Evolutionary conservation across 2,113 vertebrate species (phyloP).

Genomic region (Notothenia rossii): DNA sequence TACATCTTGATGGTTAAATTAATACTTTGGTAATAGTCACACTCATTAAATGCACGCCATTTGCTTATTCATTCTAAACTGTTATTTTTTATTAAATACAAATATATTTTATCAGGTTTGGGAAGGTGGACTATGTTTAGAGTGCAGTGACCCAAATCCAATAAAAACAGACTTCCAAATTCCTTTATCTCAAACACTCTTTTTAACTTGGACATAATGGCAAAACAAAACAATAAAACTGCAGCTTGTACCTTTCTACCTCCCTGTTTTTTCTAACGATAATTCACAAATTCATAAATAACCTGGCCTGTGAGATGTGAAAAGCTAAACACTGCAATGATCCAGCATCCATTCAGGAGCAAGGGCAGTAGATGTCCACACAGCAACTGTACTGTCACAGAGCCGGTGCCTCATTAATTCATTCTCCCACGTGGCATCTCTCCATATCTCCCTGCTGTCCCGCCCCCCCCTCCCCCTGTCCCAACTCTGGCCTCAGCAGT

Average conservation of each 20-base stretch:
- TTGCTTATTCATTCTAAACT: not conserved
- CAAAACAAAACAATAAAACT: not conserved
- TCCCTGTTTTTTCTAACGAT: not conserved
- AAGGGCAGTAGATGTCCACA: conserved; percentile 46
- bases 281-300: not conserved
- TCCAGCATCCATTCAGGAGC: conserved; percentile 15
- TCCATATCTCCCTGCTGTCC: conserved; percentile 45
- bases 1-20: not conserved
- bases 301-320: not conserved
- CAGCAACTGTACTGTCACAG: conserved; percentile 61
- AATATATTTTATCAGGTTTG: not conserved
- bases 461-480: not conserved
- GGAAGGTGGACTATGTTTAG: not conserved
- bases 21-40: not conserved
- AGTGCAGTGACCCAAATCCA: not conserved
- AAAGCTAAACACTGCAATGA: not conserved
- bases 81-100: not conserved
- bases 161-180: not conserved
- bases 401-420: conserved; percentile 74
- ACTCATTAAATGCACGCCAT: not conserved
- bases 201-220: not conserved
- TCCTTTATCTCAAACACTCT: not conserved
- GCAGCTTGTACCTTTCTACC: not conserved
- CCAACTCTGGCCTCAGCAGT: conserved; percentile 23
- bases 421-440: conserved; percentile 72